A percentile compares a stretch with the other conserved stretches of the same genome.
phyloP scores from a whole-genome alignment of 2,888 invertebrate genomes.

The Scaptomyza reducta region DNA sequence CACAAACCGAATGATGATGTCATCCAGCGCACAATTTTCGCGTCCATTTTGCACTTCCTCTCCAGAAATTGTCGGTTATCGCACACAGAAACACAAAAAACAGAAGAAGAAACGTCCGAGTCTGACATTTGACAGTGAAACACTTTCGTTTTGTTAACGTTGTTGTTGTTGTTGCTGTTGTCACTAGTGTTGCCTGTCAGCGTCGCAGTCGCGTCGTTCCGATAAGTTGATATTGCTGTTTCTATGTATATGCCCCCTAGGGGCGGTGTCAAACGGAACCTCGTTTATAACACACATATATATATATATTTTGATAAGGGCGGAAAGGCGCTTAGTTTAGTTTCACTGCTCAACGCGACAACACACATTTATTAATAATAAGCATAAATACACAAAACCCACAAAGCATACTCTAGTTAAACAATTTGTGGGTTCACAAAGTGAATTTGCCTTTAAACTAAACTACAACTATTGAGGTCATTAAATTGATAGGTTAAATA shows the following conservation, averaged over 20 bases:
- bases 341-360: slow-evolving; percentile 38
- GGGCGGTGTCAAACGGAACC: slow-evolving; percentile 40
- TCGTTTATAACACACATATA: slow-evolving; percentile 48
- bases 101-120: slow-evolving; percentile 7
- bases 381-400: slow-evolving; percentile 8
- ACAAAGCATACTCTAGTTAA: neutral
- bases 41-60: slow-evolving; percentile 38
- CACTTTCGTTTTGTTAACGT: slow-evolving; percentile 59
- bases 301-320: slow-evolving; percentile 56
- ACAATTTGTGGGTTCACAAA: neutral
- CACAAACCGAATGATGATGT: slow-evolving; percentile 30
- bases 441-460: neutral
- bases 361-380: slow-evolving; percentile 25
- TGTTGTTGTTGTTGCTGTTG: slow-evolving; percentile 17
- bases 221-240: slow-evolving; percentile 60
- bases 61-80: slow-evolving; percentile 51
- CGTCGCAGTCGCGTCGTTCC: slow-evolving; percentile 23
- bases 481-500: neutral
- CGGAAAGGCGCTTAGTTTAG: slow-evolving; percentile 45
- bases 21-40: slow-evolving; percentile 37
- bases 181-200: slow-evolving; percentile 36
- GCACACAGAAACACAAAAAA: slow-evolving; percentile 22
- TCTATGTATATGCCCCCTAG: slow-evolving; percentile 25
- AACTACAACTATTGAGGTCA: neutral
- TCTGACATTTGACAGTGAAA: slow-evolving; percentile 71